Conservation (phyloP, 1,140 invertebrate genomes). For the Drosophila sproati region DNA sequence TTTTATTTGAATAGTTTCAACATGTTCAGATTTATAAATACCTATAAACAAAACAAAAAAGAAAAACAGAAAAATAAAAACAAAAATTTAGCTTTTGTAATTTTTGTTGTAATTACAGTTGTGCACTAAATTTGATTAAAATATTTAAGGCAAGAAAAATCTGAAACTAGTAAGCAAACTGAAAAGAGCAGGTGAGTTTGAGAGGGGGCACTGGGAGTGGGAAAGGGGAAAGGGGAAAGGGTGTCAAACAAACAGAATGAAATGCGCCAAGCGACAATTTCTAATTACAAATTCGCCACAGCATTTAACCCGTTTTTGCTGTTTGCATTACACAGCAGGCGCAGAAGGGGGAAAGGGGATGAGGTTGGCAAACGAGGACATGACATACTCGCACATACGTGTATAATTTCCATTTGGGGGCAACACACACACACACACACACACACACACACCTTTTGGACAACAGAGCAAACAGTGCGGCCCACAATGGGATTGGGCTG, state of each 20-base stretch:
- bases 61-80: too few relatives aligned
- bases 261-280: constrained; percentile 81
- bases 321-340: constrained; percentile 36
- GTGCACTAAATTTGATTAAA: constrained; percentile 62
- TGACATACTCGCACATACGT: constrained; percentile 55
- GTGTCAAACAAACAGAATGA: constrained; percentile 73
- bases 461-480: constrained; percentile 58
- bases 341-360: neutral
- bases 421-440: constrained; percentile 36
- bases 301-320: constrained; percentile 80
- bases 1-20: too few relatives aligned
- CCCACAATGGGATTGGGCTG: neutral
- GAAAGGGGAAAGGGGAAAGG: neutral
- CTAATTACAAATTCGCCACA: constrained; percentile 84
- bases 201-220: too few relatives aligned
- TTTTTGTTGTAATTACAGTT: constrained; percentile 34
- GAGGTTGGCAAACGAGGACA: constrained; percentile 5
- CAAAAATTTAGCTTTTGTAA: too few relatives aligned
- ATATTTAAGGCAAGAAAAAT: constrained; percentile 65
- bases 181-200: neutral
- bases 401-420: constrained; percentile 57
- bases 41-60: too few relatives aligned
- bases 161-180: constrained; percentile 47
- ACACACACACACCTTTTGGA: constrained; percentile 64
- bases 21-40: too few relatives aligned